Percentiles rank a stretch among this genome's conserved stretches.
These are phyloP conservation scores for Morpho achilles DNA, from an alignment of 2,888 invertebrate species.

Conservation along the genomic window DNA sequence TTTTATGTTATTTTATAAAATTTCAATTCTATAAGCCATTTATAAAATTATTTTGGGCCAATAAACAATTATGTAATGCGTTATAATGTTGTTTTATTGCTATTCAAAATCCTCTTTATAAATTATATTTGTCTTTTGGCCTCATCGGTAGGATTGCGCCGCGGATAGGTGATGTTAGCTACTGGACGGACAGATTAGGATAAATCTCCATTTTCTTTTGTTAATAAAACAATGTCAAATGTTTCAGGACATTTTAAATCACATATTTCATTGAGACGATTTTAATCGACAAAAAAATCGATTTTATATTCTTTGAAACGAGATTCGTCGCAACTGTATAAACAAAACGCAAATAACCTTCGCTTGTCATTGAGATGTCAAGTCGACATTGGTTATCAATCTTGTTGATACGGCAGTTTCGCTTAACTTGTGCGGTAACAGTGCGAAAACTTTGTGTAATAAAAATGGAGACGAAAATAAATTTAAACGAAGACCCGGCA, in stretches of 20 bases:
- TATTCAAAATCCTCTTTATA: background rate
- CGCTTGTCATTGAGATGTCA: slow-evolving; percentile 74
- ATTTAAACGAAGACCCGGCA: slow-evolving; percentile 79
- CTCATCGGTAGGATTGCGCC: too few species aligned
- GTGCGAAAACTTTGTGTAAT: slow-evolving; percentile 39
- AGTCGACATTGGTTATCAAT: slow-evolving; percentile 63
- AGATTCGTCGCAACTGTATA: slow-evolving; percentile 14
- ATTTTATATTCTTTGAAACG: background rate
- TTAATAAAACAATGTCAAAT: too few species aligned
- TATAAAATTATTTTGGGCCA: background rate
- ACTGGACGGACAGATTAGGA: too few species aligned
- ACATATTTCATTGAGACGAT: too few species aligned
- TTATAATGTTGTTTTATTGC: slow-evolving; percentile 10
- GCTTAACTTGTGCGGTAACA: slow-evolving; percentile 35
- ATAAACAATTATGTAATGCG: slow-evolving; percentile 12
- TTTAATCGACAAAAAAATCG: background rate
- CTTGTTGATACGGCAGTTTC: slow-evolving; percentile 41
- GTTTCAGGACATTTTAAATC: too few species aligned
- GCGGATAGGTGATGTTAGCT: too few species aligned
- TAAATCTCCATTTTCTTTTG: too few species aligned
- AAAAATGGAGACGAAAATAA: slow-evolving; percentile 68
- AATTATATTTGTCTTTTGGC: too few species aligned
- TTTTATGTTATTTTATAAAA: too few species aligned
- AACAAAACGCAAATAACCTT: slow-evolving; percentile 67
- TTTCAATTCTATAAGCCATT: too few species aligned